Evolutionary conservation across 2,888 invertebrate species (phyloP).

Genomic region (Drosophila meridionalis): DNA sequence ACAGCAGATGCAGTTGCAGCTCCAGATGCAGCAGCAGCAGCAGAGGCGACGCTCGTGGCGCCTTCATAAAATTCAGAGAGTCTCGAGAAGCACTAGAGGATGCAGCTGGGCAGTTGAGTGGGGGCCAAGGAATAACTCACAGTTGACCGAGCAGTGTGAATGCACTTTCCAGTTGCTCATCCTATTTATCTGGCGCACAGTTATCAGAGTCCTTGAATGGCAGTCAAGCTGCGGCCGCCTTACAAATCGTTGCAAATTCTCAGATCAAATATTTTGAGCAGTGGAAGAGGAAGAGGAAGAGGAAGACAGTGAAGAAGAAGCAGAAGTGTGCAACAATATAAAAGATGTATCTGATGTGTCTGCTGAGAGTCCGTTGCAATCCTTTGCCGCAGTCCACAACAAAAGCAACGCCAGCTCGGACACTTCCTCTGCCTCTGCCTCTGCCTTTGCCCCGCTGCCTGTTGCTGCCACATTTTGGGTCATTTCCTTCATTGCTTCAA

Average conservation of each 20-base stretch:
- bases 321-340: conserved; percentile 45
- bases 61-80: conserved; percentile 52
- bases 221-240: conserved; percentile 55
- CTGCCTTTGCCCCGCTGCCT: conserved; percentile 16
- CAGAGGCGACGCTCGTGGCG: conserved; percentile 31
- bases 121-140: conserved; percentile 47
- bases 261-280: conserved; percentile 52
- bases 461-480: conserved; percentile 58
- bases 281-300: neutral
- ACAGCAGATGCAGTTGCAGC: conserved; percentile 41
- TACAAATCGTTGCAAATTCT: conserved; percentile 61
- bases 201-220: conserved; percentile 45
- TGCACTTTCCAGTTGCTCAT: conserved; percentile 30
- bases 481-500: conserved; percentile 45
- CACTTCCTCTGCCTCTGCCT: conserved; percentile 19
- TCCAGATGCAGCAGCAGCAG: neutral
- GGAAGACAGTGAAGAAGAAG: neutral
- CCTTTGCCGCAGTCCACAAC: conserved; percentile 45
- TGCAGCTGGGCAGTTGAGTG: neutral
- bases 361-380: conserved; percentile 21
- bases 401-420: conserved; percentile 32
- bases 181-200: conserved; percentile 11
- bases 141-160: conserved; percentile 40
- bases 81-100: conserved; percentile 14
- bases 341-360: conserved; percentile 44